Conservation (phyloP, 2,797 vertebrate species). For the Tinamus major region DNA sequence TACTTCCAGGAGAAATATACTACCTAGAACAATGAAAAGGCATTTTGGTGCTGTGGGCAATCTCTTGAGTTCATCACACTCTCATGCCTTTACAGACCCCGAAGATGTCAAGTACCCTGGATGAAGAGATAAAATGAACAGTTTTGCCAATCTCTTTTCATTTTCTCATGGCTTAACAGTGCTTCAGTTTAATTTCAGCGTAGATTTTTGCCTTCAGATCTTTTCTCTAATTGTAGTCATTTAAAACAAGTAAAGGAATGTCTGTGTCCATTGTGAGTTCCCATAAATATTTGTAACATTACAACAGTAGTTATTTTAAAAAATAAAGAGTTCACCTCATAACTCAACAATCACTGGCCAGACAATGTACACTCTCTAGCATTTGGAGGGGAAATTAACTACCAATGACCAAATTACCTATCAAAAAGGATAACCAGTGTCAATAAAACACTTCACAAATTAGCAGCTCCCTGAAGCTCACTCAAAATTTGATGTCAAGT, state of each 20-base stretch:
- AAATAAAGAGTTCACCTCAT: neutral
- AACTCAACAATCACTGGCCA: neutral
- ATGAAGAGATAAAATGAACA: neutral
- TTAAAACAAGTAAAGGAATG: neutral
- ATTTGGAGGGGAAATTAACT: neutral
- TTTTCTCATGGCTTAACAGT: neutral
- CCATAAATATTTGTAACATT: neutral
- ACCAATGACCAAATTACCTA: neutral
- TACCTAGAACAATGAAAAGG: neutral
- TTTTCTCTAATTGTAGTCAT: neutral
- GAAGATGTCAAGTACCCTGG: fast-evolving
- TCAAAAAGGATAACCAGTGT: neutral
- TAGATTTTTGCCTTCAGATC: neutral
- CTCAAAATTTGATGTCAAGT: neutral
- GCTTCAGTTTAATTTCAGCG: neutral
- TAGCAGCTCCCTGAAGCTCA: neutral
- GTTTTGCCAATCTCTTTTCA: neutral
- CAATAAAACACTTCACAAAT: neutral
- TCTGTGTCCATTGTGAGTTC: neutral
- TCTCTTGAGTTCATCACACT: neutral
- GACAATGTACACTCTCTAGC: neutral
- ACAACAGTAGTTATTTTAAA: neutral
- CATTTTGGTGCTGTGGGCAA: neutral
- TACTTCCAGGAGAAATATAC: neutral
- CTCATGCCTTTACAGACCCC: neutral